phyloP scores from a whole-genome alignment of 2,113 vertebrate genomes.

The Syrrhaptes paradoxus region DNA sequence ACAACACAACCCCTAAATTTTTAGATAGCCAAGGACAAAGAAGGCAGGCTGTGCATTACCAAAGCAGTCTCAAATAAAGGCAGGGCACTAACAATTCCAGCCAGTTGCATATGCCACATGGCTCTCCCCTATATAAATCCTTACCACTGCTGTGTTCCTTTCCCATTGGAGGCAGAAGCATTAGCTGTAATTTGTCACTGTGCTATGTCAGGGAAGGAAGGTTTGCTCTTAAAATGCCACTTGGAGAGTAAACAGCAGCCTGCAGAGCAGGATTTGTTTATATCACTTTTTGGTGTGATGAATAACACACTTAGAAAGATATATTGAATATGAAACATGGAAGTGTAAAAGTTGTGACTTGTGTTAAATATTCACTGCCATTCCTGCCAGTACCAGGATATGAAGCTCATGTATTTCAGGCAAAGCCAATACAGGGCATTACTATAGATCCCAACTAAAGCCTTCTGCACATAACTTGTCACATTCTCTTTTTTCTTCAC shows the following conservation, averaged over 20 bases:
- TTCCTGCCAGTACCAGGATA: not conserved
- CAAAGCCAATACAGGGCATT: not conserved
- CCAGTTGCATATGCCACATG: constrained; percentile 23
- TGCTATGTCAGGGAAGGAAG: constrained; percentile 20
- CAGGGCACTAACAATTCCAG: constrained; percentile 60
- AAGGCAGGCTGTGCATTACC: not conserved
- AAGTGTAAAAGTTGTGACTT: constrained; percentile 49
- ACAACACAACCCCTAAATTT: not conserved
- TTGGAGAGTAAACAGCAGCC: constrained; percentile 62
- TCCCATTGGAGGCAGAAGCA: not conserved
- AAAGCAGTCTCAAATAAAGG: constrained; percentile 35
- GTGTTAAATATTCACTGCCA: constrained; percentile 49
- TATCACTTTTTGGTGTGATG: constrained; percentile 43
- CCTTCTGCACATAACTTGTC: not conserved
- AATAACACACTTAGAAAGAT: constrained; percentile 66
- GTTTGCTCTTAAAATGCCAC: constrained; percentile 60
- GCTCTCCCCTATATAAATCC: constrained; percentile 43
- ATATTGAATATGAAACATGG: constrained; percentile 47
- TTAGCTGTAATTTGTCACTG: constrained; percentile 62
- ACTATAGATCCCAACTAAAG: not conserved
- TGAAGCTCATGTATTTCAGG: constrained; percentile 5
- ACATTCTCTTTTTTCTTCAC: not conserved
- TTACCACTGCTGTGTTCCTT: not conserved
- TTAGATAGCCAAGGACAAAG: constrained; percentile 36
- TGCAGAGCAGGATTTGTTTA: constrained; percentile 59